Base-by-base conservation (phyloP, 1,140 invertebrate genomes). In the Cyclina sinensis region DNA sequence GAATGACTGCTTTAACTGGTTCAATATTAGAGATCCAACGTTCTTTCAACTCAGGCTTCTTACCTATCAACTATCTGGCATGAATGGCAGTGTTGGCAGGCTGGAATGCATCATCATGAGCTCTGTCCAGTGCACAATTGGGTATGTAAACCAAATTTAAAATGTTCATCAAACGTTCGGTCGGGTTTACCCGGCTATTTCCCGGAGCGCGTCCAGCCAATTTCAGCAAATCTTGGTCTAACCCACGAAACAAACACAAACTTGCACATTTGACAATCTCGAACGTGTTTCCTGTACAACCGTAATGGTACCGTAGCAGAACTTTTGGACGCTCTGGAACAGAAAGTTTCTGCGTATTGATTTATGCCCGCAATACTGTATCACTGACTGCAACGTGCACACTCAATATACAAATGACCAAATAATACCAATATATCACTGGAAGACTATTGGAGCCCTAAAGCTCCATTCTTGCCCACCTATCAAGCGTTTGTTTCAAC, bases 111-210 rank as follows among this genome's bases (percentile, higher is more conserved):
- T 68, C 46, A 70, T 91, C 82, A 32, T 90, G 24, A 35, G 35
- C n/a, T 68, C 88, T 78, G 24, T 39, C 74, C 18, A 65, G 18
- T 37, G 81, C 70, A 68, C 70, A 73, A 57, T 89, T 87, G 54
- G 89, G 91, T 11, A 91, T n/a, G n/a, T n/a, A 46, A 37, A 39
- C 89, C 27, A 89, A 37, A 80, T 91, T 91, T 48, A 89, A 59
- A 32, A 89, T 68, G 21, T 74, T 86, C 89, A 91, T 91, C n/a
- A n/a, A n/a, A n/a, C n/a, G n/a, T n/a, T n/a, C n/a, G n/a, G n/a
- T n/a, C n/a, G n/a, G n/a, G n/a, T 18, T 86, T 81, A n/a, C 39
- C 80, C 78, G 90, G 30, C 70, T 84, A 39, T 91, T 62, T 5
- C n/a, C 78, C 65, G 88, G 90, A 11, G 90, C 84, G 46, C 88